phyloP scores from a whole-genome alignment of 37 sponge, comb jelly and placozoan species.

The Axinella damicornis region DNA sequence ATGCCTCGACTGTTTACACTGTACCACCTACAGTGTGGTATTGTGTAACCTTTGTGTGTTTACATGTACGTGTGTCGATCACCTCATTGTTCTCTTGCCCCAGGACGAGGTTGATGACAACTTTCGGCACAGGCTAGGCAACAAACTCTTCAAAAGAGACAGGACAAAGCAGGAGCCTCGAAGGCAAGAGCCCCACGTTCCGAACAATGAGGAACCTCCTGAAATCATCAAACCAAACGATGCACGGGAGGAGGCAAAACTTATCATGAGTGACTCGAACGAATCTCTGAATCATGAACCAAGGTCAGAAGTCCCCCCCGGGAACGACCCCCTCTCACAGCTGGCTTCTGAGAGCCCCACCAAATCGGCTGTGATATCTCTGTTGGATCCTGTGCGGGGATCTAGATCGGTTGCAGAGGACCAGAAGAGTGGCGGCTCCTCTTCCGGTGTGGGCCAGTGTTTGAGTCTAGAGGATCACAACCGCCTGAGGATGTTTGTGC shows the following conservation, averaged over 20 bases:
- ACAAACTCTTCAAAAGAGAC: too few species aligned
- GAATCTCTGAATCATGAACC: neutral
- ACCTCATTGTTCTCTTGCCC: neutral
- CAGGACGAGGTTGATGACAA: slow-evolving; percentile 58
- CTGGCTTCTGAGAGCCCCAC: neutral
- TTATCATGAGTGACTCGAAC: slow-evolving; percentile 1
- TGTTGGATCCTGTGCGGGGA: neutral
- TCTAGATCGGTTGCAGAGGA: neutral
- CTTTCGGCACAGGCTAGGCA: neutral
- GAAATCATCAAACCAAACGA: slow-evolving; percentile 10
- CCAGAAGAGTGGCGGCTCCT: neutral
- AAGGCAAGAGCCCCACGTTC: neutral
- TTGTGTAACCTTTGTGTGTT: neutral
- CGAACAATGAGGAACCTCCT: neutral
- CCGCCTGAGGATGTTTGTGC: slow-evolving; percentile 56
- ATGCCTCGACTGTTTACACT: too few species aligned
- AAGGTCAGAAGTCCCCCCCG: neutral
- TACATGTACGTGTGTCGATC: slow-evolving; percentile 16
- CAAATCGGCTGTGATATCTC: neutral
- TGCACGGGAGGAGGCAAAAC: slow-evolving; percentile 53
- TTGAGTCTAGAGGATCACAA: slow-evolving; percentile 71
- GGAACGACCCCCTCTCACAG: slow-evolving; percentile 53
- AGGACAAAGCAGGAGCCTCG: neutral
- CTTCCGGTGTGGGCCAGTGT: slow-evolving; percentile 43
- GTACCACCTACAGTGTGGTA: neutral